Percentiles rank a stretch among this genome's conserved stretches.
Conservation (phyloP, 2,113 vertebrate genomes). For the Marmota monax region DNA sequence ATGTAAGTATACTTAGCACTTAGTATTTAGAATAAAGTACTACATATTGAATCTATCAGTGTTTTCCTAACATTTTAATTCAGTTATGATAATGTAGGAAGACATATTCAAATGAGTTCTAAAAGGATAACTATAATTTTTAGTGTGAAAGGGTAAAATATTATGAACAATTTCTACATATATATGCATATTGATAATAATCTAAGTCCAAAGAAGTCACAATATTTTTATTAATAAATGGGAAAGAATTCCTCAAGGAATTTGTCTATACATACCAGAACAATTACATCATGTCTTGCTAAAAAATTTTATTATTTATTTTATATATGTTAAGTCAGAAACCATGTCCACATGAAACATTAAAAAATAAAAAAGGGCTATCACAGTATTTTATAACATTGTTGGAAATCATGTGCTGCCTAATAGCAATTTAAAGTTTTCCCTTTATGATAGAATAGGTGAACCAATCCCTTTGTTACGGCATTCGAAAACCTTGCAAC, state of each 20-base stretch:
- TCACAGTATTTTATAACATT: neutral
- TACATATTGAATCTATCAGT: neutral
- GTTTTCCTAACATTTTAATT: slow-evolving; percentile 43
- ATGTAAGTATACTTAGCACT: neutral
- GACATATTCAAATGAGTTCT: neutral
- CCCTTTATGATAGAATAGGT: neutral
- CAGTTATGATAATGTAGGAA: neutral
- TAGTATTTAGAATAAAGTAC: slow-evolving; percentile 55
- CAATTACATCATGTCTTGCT: neutral
- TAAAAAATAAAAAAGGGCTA: neutral
- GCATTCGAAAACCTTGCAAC: neutral
- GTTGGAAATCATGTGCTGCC: neutral
- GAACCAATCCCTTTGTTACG: neutral
- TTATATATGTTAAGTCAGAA: neutral
- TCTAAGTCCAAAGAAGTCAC: neutral
- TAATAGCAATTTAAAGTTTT: neutral
- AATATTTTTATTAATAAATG: slow-evolving; percentile 26
- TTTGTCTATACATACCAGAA: neutral
- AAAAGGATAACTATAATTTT: slow-evolving; percentile 25
- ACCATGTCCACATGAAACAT: neutral
- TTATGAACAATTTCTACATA: neutral
- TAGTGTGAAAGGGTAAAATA: neutral
- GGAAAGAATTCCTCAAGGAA: neutral
- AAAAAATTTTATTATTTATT: neutral
- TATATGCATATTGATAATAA: neutral